Evolutionary conservation across 2,888 invertebrate genomes (phyloP).

Genomic region (Exephanes ischioxanthus): DNA sequence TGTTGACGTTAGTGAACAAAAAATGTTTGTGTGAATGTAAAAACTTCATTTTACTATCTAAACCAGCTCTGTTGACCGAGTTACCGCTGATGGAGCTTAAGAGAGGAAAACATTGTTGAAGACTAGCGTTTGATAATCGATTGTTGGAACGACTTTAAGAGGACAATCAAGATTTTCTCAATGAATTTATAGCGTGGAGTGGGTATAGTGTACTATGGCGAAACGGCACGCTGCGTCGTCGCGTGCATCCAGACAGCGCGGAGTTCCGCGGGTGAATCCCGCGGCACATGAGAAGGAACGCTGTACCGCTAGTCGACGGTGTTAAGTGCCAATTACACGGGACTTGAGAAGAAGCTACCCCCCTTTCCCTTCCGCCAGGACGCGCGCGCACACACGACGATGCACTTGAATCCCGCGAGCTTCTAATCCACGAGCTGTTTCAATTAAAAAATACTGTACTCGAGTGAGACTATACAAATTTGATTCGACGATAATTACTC

Average conservation of each 20-base stretch:
- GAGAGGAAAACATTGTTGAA: neutral
- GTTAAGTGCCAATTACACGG: conserved; percentile 70
- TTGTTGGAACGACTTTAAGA: neutral
- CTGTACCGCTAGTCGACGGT: conserved; percentile 66
- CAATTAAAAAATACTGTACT: conserved; percentile 51
- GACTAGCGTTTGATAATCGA: neutral
- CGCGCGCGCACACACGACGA: conserved; percentile 25
- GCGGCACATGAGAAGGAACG: conserved; percentile 59
- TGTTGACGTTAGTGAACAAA: neutral
- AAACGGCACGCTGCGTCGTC: conserved; percentile 56
- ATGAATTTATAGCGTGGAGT: conserved; percentile 24
- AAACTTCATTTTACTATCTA: too few relatives aligned
- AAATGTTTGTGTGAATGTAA: neutral
- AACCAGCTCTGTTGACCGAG: too few relatives aligned
- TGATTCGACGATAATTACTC: conserved; percentile 52
- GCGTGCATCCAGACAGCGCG: conserved; percentile 46
- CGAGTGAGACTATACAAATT: conserved; percentile 20
- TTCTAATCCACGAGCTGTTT: conserved; percentile 39
- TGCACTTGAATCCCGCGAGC: conserved; percentile 45
- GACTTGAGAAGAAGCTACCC: conserved; percentile 46
- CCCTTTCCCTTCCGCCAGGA: neutral
- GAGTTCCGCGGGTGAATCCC: conserved; percentile 46
- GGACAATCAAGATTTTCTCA: conserved; percentile 27
- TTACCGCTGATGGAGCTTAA: too few relatives aligned
- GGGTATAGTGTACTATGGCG: neutral